These are phyloP conservation scores for Notiomystis cincta DNA, from an alignment of 2,113 vertebrate species.

Conservation along the genomic window DNA sequence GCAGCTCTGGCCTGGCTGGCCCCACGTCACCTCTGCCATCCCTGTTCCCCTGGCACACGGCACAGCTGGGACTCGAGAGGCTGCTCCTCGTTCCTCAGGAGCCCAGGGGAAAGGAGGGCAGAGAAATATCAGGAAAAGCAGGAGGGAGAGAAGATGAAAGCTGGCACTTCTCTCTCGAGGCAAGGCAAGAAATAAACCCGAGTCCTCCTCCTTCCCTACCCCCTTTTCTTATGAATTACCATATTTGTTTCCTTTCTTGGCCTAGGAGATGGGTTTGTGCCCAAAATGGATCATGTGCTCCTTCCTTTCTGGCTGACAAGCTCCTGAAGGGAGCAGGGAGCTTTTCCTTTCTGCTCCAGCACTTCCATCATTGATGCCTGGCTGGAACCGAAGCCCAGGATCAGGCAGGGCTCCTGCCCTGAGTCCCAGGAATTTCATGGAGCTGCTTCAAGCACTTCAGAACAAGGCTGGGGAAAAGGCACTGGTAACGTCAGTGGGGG, in stretches of 20 bases:
- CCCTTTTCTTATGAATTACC: neutral
- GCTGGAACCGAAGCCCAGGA: accelerated
- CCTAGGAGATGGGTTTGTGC: neutral
- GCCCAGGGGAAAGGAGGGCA: neutral
- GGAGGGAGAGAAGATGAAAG: constrained; percentile 20
- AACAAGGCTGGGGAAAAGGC: neutral
- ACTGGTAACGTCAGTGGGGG: neutral
- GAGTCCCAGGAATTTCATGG: neutral
- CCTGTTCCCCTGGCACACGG: neutral
- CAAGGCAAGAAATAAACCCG: constrained; percentile 18
- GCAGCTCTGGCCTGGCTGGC: neutral
- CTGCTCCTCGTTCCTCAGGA: neutral
- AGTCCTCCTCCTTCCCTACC: neutral
- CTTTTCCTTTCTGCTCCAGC: neutral
- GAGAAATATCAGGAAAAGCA: neutral
- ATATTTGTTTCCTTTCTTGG: constrained; percentile 10
- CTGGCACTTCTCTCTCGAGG: constrained; percentile 38
- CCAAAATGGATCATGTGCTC: neutral
- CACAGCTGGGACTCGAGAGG: neutral
- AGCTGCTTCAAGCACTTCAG: neutral
- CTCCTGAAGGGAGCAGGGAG: neutral
- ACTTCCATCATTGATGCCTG: neutral
- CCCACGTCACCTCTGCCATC: neutral
- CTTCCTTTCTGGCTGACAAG: neutral
- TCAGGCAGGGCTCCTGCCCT: neutral